Conservation (phyloP, 1,140 invertebrate species). For the Triops cancriformis region DNA sequence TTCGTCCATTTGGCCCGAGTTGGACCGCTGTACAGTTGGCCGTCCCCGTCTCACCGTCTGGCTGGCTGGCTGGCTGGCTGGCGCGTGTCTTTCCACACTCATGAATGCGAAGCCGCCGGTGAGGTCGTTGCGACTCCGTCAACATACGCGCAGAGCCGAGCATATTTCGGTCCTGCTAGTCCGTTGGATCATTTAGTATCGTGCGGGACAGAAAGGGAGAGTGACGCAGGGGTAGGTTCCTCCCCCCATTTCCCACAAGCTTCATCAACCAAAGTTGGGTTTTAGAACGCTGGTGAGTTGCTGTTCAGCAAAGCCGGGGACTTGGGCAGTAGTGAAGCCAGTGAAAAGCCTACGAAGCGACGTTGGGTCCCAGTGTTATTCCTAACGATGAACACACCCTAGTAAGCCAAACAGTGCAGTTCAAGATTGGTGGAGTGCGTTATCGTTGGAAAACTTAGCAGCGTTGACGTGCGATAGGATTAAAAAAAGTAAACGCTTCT, state of each 20-base stretch:
- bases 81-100: slow-evolving; percentile 4
- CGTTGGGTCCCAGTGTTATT: no score
- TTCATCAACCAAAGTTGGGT: no score
- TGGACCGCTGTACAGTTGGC: neutral
- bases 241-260: neutral
- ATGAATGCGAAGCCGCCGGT: neutral
- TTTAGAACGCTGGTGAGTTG: no score
- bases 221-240: neutral
- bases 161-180: neutral
- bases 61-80: slow-evolving; percentile 1
- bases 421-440: no score
- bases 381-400: no score
- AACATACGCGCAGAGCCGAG: slow-evolving; percentile 4
- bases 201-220: slow-evolving; percentile 12
- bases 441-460: neutral
- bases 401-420: no score
- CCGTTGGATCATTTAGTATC: neutral
- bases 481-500: neutral
- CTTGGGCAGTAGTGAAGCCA: no score
- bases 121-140: neutral
- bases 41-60: neutral
- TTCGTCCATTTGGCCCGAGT: neutral
- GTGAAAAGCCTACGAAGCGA: no score
- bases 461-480: neutral
- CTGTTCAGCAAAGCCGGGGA: no score